phyloP scores from a whole-genome alignment of 1,140 invertebrate genomes.

The Nymphalis io region DNA sequence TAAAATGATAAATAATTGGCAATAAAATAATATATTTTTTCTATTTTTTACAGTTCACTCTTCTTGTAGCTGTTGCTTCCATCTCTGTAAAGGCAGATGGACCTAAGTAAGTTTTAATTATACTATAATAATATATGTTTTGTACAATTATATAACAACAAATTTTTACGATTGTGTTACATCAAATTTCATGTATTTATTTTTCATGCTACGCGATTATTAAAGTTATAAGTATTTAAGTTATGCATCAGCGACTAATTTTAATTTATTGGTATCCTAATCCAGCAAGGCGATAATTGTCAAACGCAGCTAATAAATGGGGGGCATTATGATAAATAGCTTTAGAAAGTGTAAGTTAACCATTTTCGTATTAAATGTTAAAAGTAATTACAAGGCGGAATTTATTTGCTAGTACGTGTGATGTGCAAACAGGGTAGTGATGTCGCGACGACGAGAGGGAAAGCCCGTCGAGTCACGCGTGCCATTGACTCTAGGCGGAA shows the following conservation, averaged over 20 bases:
- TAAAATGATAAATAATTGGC: background rate
- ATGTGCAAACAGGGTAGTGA: constrained; percentile 40
- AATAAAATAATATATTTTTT: constrained; percentile 2
- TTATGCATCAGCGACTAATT: constrained; percentile 46
- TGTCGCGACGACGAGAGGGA: constrained; percentile 54
- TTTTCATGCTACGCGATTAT: constrained; percentile 45
- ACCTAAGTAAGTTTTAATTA: constrained; percentile 64
- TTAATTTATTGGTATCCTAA: constrained; percentile 35
- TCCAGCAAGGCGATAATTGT: constrained; percentile 49
- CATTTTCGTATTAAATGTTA: constrained; percentile 22
- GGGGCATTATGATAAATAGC: constrained; percentile 45
- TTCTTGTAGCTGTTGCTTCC: constrained; percentile 72
- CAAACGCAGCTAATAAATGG: constrained; percentile 30
- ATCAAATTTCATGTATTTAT: background rate
- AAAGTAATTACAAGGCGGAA: constrained; percentile 32
- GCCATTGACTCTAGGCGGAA: constrained; percentile 70
- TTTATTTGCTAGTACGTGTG: constrained; percentile 49
- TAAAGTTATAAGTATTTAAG: constrained; percentile 13
- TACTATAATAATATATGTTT: background rate
- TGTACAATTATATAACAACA: background rate
- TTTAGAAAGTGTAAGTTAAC: constrained; percentile 56
- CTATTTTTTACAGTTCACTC: constrained; percentile 67
- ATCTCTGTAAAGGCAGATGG: constrained; percentile 63
- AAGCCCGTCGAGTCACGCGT: constrained; percentile 65
- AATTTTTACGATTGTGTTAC: background rate